A percentile compares a stretch with the other conserved stretches of the same genome.
Evolutionary conservation across 2,113 vertebrate genomes (phyloP).

Genomic region (Elephas maximus): DNA sequence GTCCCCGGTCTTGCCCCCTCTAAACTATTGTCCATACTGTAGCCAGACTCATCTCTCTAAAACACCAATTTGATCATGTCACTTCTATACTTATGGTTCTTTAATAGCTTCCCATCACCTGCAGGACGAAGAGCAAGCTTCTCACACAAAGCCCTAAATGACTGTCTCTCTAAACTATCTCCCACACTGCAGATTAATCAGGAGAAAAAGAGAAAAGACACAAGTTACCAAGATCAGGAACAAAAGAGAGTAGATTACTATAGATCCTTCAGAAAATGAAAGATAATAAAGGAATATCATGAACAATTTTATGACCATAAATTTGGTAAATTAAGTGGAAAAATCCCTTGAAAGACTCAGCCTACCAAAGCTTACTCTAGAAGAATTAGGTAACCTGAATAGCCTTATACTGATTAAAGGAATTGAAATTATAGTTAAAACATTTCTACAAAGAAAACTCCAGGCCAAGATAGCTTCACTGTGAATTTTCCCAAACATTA

Average conservation of each 20-base stretch:
- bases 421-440: not conserved
- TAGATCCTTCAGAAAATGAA: not conserved
- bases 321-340: not conserved
- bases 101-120: not conserved
- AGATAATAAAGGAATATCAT: not conserved
- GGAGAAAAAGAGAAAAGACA: not conserved
- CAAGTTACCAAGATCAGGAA: not conserved
- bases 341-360: not conserved
- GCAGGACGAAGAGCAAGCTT: not conserved
- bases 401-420: not conserved
- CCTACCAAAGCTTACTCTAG: not conserved
- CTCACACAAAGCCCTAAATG: not conserved
- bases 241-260: not conserved
- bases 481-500: not conserved
- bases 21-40: not conserved
- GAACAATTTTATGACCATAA: not conserved
- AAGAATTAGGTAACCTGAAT: slow-evolving; percentile 15
- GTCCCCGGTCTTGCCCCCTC: not conserved
- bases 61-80: not conserved
- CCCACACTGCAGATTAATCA: not conserved
- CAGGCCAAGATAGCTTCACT: not conserved
- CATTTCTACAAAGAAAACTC: not conserved
- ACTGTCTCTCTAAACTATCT: not conserved
- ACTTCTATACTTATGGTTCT: not conserved
- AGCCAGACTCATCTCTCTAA: not conserved